Conservation (phyloP, 2,797 vertebrate species). For the Gobio occitaniae region DNA sequence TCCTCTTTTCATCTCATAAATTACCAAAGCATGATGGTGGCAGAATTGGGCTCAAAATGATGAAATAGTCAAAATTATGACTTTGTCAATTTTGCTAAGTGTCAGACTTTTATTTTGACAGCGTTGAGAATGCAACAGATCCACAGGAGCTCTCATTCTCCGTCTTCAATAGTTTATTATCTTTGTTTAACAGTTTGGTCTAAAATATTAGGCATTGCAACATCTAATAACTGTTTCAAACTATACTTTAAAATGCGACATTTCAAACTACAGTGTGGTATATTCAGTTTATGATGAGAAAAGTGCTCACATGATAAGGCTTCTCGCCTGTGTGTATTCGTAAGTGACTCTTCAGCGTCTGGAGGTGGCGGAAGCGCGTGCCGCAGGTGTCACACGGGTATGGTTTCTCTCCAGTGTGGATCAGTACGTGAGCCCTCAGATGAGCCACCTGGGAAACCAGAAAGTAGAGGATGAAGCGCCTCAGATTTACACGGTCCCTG, state of each 20-base stretch:
- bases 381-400: constrained; percentile 96
- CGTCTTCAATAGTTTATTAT: neutral
- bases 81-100: neutral
- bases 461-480: neutral
- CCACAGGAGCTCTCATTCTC: neutral
- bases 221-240: neutral
- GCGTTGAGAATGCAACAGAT: neutral
- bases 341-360: constrained; percentile 97
- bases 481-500: neutral
- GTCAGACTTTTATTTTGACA: neutral
- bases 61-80: too few relatives aligned
- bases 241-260: neutral
- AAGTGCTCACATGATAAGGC: constrained; percentile 91
- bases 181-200: neutral
- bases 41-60: neutral
- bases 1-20: too few relatives aligned
- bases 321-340: constrained; percentile 98
- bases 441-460: constrained; percentile 82
- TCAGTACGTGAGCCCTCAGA: constrained; percentile 93
- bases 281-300: neutral
- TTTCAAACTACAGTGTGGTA: neutral
- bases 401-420: constrained; percentile 97
- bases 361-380: constrained; percentile 94
- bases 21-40: neutral
- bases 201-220: neutral